phyloP scores from a whole-genome alignment of 2,888 invertebrate species.

The Abrostola tripartita region DNA sequence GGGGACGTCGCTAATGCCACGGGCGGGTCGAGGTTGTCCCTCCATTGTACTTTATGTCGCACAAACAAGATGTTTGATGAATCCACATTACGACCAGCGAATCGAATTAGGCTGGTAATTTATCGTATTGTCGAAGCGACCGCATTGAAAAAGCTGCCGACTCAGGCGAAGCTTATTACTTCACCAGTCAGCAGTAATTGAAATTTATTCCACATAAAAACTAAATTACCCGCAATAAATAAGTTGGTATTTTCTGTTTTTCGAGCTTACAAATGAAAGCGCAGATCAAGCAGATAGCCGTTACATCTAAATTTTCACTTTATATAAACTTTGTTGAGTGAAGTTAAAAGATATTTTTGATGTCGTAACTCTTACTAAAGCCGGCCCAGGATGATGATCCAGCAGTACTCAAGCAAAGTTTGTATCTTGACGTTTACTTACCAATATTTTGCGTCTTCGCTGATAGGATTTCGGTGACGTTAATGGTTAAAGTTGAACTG shows the following conservation, averaged over 20 bases:
- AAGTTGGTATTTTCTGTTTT: constrained; percentile 35
- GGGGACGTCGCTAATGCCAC: constrained; percentile 71
- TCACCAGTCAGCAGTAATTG: constrained; percentile 38
- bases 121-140: constrained; percentile 67
- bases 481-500: constrained; percentile 72
- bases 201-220: constrained; percentile 47
- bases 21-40: constrained; percentile 64
- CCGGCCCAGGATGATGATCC: constrained; percentile 64
- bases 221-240: constrained; percentile 35
- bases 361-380: constrained; percentile 42
- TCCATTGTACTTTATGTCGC: constrained; percentile 77
- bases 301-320: constrained; percentile 68
- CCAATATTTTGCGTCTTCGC: constrained; percentile 64
- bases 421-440: constrained; percentile 66
- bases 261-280: constrained; percentile 38
- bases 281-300: constrained; percentile 48
- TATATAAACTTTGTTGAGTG: constrained; percentile 55
- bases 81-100: constrained; percentile 78
- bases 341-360: constrained; percentile 62
- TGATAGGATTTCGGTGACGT: constrained; percentile 68
- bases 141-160: constrained; percentile 60
- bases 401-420: constrained; percentile 64
- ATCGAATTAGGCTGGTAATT: constrained; percentile 79
- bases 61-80: constrained; percentile 85
- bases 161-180: constrained; percentile 46